phyloP scores from a whole-genome alignment of 2,797 vertebrate genomes.

The Enteromius afrohamiltoni region DNA sequence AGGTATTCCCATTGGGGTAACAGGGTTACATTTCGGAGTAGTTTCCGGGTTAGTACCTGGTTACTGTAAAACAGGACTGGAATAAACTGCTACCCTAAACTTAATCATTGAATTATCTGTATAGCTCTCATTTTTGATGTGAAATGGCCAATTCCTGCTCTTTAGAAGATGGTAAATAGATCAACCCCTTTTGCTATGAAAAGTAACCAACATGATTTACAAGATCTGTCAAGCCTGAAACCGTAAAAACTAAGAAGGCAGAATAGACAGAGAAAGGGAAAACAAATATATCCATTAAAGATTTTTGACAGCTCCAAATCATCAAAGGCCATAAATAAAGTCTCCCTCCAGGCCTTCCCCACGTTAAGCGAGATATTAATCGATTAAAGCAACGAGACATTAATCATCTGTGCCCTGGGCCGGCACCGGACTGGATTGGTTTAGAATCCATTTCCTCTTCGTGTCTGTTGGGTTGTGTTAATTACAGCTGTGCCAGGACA shows the following conservation, averaged over 20 bases:
- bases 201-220: background rate
- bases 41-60: background rate
- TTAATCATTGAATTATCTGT: background rate
- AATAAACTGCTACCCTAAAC: background rate
- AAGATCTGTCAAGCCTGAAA: background rate
- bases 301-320: slow-evolving; percentile 47
- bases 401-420: slow-evolving; percentile 68
- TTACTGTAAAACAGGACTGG: background rate
- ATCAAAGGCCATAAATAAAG: slow-evolving; percentile 43
- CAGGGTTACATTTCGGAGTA: background rate
- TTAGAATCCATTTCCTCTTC: slow-evolving; percentile 69
- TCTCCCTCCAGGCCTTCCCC: slow-evolving; percentile 30
- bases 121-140: background rate
- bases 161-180: background rate
- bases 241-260: background rate
- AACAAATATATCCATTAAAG: slow-evolving; percentile 46
- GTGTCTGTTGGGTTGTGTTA: slow-evolving; percentile 63
- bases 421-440: slow-evolving; percentile 64
- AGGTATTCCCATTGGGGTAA: background rate
- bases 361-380: slow-evolving; percentile 52
- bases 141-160: background rate
- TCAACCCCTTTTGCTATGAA: background rate
- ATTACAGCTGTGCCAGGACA: slow-evolving; percentile 54
- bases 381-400: slow-evolving; percentile 63
- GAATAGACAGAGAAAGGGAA: background rate